These are phyloP conservation scores for Lates japonicus DNA, from an alignment of 2,797 vertebrate species.

Conservation along the genomic window DNA sequence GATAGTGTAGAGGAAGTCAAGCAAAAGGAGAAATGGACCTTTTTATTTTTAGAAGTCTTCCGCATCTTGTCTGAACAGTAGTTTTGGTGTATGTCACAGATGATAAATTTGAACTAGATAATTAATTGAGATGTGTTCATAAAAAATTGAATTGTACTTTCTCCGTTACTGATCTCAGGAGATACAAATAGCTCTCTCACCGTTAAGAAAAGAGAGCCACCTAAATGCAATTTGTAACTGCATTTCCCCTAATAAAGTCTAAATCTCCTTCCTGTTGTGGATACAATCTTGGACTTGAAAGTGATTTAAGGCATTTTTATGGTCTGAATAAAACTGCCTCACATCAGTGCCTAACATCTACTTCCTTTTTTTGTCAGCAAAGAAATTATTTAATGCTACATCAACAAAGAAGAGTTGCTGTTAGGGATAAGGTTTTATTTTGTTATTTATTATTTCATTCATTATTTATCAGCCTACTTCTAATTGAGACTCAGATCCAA, in stretches of 20 bases:
- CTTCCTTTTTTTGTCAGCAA: neutral
- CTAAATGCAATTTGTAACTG: neutral
- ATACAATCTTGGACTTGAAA: neutral
- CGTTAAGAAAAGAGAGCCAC: neutral
- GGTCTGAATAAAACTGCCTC: neutral
- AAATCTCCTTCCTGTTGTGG: neutral
- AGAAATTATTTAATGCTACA: too few relatives aligned
- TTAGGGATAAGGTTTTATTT: too few relatives aligned
- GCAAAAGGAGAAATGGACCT: constrained; percentile 31
- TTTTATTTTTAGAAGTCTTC: constrained; percentile 18
- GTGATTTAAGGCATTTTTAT: neutral
- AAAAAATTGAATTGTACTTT: neutral
- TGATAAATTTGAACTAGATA: neutral
- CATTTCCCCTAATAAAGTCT: neutral
- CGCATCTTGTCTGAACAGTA: neutral
- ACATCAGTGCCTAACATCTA: neutral
- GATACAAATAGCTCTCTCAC: too few relatives aligned
- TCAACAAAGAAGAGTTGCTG: too few relatives aligned
- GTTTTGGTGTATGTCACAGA: neutral
- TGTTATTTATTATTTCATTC: neutral
- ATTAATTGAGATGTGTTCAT: neutral
- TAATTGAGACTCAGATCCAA: too few relatives aligned
- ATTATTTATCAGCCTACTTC: neutral
- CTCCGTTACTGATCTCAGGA: accelerated
- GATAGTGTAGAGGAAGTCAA: constrained; percentile 26